Percentiles rank a stretch among this genome's conserved stretches.
phyloP scores from a whole-genome alignment of 2,888 invertebrate genomes.

The Ephialtes manifestator region DNA sequence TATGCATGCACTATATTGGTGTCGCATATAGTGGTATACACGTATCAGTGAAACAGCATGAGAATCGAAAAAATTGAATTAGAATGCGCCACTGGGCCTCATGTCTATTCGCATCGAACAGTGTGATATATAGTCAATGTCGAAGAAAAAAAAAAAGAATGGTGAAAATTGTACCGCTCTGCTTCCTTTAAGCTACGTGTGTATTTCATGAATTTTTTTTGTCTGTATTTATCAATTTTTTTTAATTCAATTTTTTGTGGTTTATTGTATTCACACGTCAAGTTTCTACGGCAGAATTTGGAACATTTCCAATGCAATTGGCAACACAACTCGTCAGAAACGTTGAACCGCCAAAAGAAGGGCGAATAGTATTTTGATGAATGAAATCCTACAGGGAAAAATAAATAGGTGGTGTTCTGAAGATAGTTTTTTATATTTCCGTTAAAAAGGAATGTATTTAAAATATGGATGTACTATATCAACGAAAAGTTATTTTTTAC shows the following conservation, averaged over 20 bases:
- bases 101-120: not conserved
- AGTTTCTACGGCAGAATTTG: not conserved
- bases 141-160: slow-evolving; percentile 13
- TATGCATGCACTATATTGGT: not conserved
- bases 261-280: not conserved
- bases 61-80: slow-evolving; percentile 25
- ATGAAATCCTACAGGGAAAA: no score
- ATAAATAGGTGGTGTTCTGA: no score
- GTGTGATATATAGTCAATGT: slow-evolving; percentile 2
- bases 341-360: no score
- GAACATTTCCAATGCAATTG: not conserved
- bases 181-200: not conserved
- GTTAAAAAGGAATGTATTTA: no score
- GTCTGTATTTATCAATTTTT: no score
- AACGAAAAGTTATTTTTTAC: no score
- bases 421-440: no score
- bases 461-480: no score
- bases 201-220: no score
- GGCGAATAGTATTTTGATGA: no score
- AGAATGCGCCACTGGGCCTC: not conserved
- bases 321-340: not conserved
- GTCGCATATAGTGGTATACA: not conserved
- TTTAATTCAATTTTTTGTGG: not conserved
- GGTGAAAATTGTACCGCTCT: not conserved
- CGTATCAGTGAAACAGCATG: not conserved